These are phyloP conservation scores for Zelleria hepariella DNA, from an alignment of 2,888 invertebrate species.

Conservation along the genomic window DNA sequence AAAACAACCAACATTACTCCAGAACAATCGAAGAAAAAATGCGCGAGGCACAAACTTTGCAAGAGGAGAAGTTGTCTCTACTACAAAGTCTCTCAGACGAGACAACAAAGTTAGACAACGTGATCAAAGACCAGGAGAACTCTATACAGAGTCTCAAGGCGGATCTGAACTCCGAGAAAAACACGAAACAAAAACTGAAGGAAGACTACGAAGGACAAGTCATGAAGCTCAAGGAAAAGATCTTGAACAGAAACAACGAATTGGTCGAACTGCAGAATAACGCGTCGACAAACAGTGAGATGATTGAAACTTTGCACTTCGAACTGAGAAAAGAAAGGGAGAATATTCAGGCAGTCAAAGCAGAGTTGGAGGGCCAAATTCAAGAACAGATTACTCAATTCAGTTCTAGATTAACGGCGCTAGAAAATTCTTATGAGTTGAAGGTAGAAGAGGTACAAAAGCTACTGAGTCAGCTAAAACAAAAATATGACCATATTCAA, in stretches of 20 bases:
- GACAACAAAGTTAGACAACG: constrained; percentile 37
- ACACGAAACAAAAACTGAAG: constrained; percentile 35
- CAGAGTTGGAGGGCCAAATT: background rate
- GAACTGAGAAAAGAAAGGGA: constrained; percentile 39
- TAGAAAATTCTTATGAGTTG: background rate
- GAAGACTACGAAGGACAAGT: constrained; percentile 46
- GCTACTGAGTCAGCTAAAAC: background rate
- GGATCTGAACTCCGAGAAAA: constrained; percentile 41
- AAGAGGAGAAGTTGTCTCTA: constrained; percentile 50
- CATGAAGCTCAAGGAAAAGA: constrained; percentile 55
- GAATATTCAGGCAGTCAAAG: constrained; percentile 12
- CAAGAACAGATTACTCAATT: background rate
- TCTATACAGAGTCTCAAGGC: constrained; percentile 23
- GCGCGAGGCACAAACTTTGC: constrained; percentile 45
- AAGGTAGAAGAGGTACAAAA: background rate
- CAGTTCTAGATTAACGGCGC: background rate
- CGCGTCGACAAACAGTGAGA: constrained; percentile 43
- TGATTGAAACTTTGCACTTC: constrained; percentile 38
- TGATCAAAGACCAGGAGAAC: constrained; percentile 22
- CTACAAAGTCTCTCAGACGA: constrained; percentile 45
- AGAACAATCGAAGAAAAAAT: constrained; percentile 38
- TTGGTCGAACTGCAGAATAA: constrained; percentile 52
- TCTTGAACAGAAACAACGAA: constrained; percentile 54
- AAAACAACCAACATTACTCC: constrained; percentile 34
- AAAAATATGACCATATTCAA: background rate